These are phyloP conservation scores for Verasper variegatus DNA, from an alignment of 2,113 vertebrate species.

Conservation along the genomic window DNA sequence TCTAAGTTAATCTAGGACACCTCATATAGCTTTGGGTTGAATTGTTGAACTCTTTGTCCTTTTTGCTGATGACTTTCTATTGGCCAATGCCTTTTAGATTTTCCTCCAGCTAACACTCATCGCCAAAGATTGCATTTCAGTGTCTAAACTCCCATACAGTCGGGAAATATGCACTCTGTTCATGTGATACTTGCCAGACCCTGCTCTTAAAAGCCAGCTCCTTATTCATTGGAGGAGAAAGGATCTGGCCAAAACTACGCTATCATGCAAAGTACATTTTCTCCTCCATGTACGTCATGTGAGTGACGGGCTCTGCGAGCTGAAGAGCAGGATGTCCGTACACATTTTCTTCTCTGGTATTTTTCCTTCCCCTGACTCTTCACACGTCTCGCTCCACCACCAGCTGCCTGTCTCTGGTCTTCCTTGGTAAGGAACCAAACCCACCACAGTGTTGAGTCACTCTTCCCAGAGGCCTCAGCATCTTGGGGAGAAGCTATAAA, in stretches of 20 bases:
- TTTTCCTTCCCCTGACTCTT: constrained; percentile 28
- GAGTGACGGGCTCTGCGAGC: constrained; percentile 1
- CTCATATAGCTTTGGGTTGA: not conserved
- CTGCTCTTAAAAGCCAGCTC: constrained; percentile 22
- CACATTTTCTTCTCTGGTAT: constrained; percentile 5
- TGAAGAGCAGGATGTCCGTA: constrained; percentile 40
- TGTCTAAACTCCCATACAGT: not conserved
- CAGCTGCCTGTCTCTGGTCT: constrained; percentile 17
- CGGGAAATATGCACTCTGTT: not conserved
- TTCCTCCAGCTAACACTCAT: constrained; percentile 13
- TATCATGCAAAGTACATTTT: constrained; percentile 24
- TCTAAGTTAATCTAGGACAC: constrained; percentile 6
- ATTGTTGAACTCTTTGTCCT: constrained; percentile 15
- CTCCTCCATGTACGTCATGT: constrained; percentile 1
- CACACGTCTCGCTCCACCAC: constrained; percentile 17
- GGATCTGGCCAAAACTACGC: constrained; percentile 11
- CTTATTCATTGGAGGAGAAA: constrained; percentile 42
- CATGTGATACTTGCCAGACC: constrained; percentile 23
- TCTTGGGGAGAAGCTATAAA: constrained; percentile 49
- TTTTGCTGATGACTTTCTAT: constrained; percentile 10
- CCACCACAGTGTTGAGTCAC: constrained; percentile 66
- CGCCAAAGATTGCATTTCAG: not conserved
- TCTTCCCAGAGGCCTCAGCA: constrained; percentile 50
- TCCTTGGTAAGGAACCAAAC: constrained; percentile 54
- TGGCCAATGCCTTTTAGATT: constrained; percentile 3